Evolutionary conservation across 2,888 invertebrate genomes (phyloP), one percentile per base, ranked within the genome.

Genomic region (Cyaniris semiargus): DNA sequence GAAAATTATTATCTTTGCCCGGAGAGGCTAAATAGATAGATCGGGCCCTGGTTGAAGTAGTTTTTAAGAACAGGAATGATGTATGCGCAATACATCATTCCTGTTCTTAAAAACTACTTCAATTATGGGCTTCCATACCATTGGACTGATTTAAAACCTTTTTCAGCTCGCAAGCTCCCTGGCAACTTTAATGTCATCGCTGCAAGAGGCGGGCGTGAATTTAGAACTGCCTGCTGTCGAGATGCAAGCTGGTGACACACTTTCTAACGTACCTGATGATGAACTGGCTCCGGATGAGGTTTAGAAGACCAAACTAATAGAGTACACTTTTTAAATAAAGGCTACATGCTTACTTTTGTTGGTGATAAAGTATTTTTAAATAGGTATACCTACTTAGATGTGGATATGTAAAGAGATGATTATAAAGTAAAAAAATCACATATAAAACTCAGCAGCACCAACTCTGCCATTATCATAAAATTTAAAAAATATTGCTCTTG

Each of bases 281-380:
- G 81, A 84, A 8, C 81, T 92, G 71, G 86, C 84, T 6, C 81
- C 90, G 3, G 92, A 92, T 79, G 92, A 92, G 87, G 92, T 93
- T 81, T 92, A 85, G 56, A 70, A 76, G 71, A 27, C 75, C 3
- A 60, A 13, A 27, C 75, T 1, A 60, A 13, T 21, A 3, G 8
- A n/a, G 18, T 56, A n/a, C 7, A 15, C 13, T 15, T 53, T 53
- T 5, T 53, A 53, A 53, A 18, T 53, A 53, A 53, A 53, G 15
- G 18, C 53, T 53, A 44, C 44, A 38, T 34, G 7, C 7, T 34
- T 34, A 34, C 34, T n/a, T n/a, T 34, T 34, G 31, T 34, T 34
- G 34, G 34, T 34, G 34, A n/a, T 34, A 34, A 34, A 34, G 0
- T 34, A 34, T 34, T 34, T 31, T 31, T 31, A 31, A 31, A 4